Percentiles rank a stretch among this genome's conserved stretches.
Conservation (phyloP, 2,797 vertebrate genomes). For the Synanceia verrucosa region DNA sequence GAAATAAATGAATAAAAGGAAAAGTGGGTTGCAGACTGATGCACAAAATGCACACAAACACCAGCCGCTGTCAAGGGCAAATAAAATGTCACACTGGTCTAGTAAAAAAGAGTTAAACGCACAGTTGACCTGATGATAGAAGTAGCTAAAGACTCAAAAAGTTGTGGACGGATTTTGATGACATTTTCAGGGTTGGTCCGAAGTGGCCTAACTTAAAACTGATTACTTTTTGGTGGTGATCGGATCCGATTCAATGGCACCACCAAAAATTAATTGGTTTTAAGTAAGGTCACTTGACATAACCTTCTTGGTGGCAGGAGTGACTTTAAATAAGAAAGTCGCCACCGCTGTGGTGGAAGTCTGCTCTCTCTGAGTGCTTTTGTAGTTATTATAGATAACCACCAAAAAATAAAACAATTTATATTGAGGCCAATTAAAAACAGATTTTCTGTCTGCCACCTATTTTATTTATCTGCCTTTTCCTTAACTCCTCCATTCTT, state of each 20-base stretch:
- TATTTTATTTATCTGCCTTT: background rate
- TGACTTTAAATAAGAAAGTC: no score
- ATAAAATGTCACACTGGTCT: background rate
- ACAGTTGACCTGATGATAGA: background rate
- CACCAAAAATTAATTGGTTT: no score
- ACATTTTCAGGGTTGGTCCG: no score
- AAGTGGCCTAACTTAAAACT: no score
- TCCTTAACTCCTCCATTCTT: background rate
- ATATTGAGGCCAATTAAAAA: rapidly evolving
- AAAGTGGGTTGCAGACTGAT: background rate
- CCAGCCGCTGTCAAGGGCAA: background rate
- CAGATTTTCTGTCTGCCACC: background rate
- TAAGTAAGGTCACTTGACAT: no score
- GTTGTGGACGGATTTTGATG: no score
- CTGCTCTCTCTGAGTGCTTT: no score
- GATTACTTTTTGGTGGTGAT: no score
- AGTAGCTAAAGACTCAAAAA: no score
- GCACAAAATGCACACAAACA: background rate
- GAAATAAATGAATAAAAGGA: background rate
- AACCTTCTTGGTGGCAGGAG: no score
- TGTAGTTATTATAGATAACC: background rate
- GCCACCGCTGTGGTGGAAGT: no score
- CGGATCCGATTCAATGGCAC: no score
- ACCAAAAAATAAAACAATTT: background rate
- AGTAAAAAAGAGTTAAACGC: background rate